Evolutionary conservation across 2,797 vertebrate genomes (phyloP), one percentile per base, ranked within the genome.

Genomic region (Cyprinodon diabolis): DNA sequence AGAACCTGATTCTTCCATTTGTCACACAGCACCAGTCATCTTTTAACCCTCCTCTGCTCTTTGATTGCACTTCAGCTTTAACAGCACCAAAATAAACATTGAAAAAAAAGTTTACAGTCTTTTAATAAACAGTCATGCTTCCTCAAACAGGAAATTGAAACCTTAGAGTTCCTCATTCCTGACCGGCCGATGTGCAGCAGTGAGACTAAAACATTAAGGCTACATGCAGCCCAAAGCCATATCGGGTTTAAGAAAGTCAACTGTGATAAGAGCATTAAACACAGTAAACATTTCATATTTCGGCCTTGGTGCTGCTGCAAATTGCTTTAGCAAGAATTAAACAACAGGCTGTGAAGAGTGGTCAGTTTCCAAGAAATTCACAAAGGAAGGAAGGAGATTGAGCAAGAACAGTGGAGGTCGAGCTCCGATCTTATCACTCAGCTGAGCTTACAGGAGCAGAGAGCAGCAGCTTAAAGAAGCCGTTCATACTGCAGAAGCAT

Each of bases 151-250:
- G 72, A 87, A 84, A 52, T 3, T 17, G 30, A 84, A 81, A 75
- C 60, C 19, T 74, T 37, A 11, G 2, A 68, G 87, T 89, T 90
- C 85, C 84, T 83, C 79, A 69, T 85, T 85, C 56, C 14, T 30
- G 72, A 57, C 63, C 60, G 72, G 23, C 9, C 47, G 1, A 25
- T 51, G 37, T 6, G 25, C 71, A 14, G 54, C 0, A 57, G 6
- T n/a, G 62, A 66, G 62, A 0, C 30, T 1, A 17, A 45, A 7
- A 15, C 74, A 40, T 52, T 60, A 48, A 60, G 48, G 19, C 35
- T 21, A 2, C 30, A 0, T 0, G 1, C 52, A 9, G 25, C 15
- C 40, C 51, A 15, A 35, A 51, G 9, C 30, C 51, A 35, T 19
- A 14, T 62, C 54, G 0, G 3, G 9, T 72, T 48, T 21, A 21